Evolutionary conservation across 2,888 invertebrate genomes (phyloP).

Genomic region (Neoitamus cyanurus): DNA sequence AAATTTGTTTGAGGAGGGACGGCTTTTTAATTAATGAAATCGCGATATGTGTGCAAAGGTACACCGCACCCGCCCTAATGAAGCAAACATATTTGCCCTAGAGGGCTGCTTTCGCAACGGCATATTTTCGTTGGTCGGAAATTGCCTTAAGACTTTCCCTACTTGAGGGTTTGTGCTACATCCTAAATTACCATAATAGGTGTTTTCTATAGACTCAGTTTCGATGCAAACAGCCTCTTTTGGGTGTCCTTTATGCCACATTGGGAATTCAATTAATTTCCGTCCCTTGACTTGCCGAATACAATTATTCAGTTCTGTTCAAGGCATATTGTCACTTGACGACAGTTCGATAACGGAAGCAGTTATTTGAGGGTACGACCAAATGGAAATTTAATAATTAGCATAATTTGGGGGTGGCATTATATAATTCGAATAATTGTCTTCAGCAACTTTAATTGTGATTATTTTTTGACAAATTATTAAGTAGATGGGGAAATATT

Average conservation of each 20-base stretch:
- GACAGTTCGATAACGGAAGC: no score
- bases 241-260: not conserved
- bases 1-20: not conserved
- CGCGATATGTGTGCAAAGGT: not conserved
- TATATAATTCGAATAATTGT: no score
- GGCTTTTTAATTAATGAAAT: not conserved
- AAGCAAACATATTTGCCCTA: not conserved
- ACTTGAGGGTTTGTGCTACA: not conserved
- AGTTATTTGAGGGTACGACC: no score
- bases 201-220: not conserved
- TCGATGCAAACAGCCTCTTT: not conserved
- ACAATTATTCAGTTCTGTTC: no score
- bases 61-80: not conserved
- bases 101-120: not conserved
- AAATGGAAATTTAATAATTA: no score
- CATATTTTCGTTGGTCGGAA: not conserved
- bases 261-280: not conserved
- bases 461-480: no score
- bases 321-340: no score
- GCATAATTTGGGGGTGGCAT: no score
- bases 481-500: no score
- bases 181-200: not conserved
- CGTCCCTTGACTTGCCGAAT: not conserved
- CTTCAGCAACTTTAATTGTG: no score
- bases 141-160: not conserved